A percentile compares a stretch with the other conserved stretches of the same genome.
Evolutionary conservation across 1,140 invertebrate genomes (phyloP).

Genomic region (Periplaneta americana): DNA sequence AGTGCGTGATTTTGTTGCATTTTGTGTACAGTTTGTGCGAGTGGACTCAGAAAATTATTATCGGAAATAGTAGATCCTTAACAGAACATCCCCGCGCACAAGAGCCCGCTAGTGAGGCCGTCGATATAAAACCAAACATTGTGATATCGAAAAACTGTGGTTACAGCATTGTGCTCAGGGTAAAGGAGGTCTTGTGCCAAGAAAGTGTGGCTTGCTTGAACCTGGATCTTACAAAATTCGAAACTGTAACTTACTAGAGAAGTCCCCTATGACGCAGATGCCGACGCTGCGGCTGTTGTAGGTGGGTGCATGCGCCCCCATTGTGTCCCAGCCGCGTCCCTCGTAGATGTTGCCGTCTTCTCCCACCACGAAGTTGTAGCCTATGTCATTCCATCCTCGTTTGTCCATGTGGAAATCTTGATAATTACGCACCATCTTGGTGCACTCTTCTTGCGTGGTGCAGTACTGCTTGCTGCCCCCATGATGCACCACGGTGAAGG

Average conservation of each 20-base stretch:
- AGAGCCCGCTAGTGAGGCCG: no score
- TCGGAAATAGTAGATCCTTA: no score
- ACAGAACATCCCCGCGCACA: no score
- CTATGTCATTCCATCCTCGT: constrained; percentile 42
- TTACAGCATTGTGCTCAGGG: no score
- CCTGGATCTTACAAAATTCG: background rate
- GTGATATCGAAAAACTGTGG: no score
- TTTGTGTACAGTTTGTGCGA: no score
- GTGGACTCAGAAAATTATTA: no score
- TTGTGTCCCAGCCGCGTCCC: constrained; percentile 55
- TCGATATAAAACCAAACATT: no score
- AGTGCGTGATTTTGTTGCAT: no score
- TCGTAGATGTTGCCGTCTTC: constrained; percentile 51
- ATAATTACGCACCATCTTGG: constrained; percentile 23
- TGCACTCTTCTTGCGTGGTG: constrained; percentile 23
- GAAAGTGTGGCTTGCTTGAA: no score
- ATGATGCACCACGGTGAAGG: background rate
- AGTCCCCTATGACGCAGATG: constrained; percentile 61
- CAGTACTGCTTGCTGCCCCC: background rate
- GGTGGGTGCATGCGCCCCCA: constrained; percentile 63
- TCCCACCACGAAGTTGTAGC: constrained; percentile 38
- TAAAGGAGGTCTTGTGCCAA: no score
- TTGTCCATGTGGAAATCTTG: constrained; percentile 42
- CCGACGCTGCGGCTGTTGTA: constrained; percentile 69
- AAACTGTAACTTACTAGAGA: constrained; percentile 27